Evolutionary conservation across 2,113 vertebrate species (phyloP).

Genomic region (Xiphorhynchus elegans): DNA sequence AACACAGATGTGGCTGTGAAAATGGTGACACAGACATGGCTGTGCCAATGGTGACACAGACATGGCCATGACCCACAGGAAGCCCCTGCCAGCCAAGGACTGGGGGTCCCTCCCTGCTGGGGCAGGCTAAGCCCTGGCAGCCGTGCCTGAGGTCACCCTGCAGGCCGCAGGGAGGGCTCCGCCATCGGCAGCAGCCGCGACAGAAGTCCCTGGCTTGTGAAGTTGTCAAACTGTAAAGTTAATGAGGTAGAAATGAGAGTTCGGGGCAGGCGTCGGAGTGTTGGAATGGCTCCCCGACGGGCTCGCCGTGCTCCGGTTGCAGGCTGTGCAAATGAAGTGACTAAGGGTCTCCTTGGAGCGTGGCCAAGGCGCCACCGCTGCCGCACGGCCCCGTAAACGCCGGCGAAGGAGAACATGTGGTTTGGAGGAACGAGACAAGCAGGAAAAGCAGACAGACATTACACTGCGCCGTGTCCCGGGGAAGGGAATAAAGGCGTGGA

Average conservation of each 20-base stretch:
- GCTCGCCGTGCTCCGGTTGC: not conserved
- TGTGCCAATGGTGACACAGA: too few species aligned
- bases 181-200: not conserved
- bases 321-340: slow-evolving; percentile 39
- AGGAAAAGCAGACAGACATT: slow-evolving; percentile 47
- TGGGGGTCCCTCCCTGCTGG: not conserved
- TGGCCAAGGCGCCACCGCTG: slow-evolving; percentile 24
- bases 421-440: not conserved
- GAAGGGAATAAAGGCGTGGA: not conserved
- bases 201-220: slow-evolving; percentile 55
- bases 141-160: accelerated
- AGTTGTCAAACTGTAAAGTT: slow-evolving; percentile 74
- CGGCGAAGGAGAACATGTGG: not conserved
- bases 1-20: not conserved
- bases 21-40: not conserved
- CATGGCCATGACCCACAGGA: not conserved
- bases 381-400: not conserved
- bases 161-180: not conserved
- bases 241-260: slow-evolving; percentile 73
- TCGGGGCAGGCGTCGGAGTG: slow-evolving; percentile 26
- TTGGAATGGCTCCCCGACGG: slow-evolving; percentile 25
- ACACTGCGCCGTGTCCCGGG: not conserved
- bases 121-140: not conserved
- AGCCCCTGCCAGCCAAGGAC: not conserved
- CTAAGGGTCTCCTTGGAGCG: slow-evolving; percentile 46